These are phyloP conservation scores for Cephus pulcher DNA, from an alignment of 2,888 invertebrate species.

Conservation along the genomic window DNA sequence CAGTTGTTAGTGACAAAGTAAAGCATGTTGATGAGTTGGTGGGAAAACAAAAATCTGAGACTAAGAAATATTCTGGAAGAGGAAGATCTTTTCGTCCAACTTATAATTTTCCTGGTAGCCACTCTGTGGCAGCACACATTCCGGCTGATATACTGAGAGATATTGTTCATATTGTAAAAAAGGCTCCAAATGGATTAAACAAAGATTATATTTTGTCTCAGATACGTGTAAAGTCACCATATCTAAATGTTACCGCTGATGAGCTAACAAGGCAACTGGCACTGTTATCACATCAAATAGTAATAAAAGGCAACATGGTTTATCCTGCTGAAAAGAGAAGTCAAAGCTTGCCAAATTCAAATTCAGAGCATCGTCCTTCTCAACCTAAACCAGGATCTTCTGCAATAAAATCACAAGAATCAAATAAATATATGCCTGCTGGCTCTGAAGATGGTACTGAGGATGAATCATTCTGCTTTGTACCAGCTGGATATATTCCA, in stretches of 20 bases:
- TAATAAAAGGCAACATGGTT: slow-evolving; percentile 12
- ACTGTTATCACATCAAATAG: slow-evolving; percentile 31
- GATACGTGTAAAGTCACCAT: slow-evolving; percentile 6
- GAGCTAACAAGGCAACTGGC: slow-evolving; percentile 36
- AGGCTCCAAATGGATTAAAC: slow-evolving; percentile 31
- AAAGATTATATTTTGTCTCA: slow-evolving; percentile 13
- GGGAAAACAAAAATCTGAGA: slow-evolving; percentile 34
- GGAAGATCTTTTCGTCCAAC: slow-evolving; percentile 2
- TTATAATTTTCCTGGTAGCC: not conserved
- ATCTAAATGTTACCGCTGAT: slow-evolving; percentile 13
- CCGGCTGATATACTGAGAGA: slow-evolving; percentile 21
- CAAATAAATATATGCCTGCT: slow-evolving; percentile 6
- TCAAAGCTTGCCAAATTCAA: not conserved
- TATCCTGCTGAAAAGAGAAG: slow-evolving; percentile 18
- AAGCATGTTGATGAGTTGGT: slow-evolving; percentile 49
- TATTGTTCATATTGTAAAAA: slow-evolving; percentile 27
- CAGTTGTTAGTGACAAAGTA: slow-evolving; percentile 38
- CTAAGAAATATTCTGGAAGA: not conserved
- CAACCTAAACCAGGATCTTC: not conserved
- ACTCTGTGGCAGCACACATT: slow-evolving; percentile 12
- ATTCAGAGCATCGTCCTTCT: not conserved
- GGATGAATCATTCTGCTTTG: not conserved
- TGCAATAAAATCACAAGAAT: not conserved
- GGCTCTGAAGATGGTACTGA: slow-evolving; percentile 9
- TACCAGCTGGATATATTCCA: not conserved